Conservation (phyloP, 2,888 invertebrate species). For the Ischnura elegans region DNA sequence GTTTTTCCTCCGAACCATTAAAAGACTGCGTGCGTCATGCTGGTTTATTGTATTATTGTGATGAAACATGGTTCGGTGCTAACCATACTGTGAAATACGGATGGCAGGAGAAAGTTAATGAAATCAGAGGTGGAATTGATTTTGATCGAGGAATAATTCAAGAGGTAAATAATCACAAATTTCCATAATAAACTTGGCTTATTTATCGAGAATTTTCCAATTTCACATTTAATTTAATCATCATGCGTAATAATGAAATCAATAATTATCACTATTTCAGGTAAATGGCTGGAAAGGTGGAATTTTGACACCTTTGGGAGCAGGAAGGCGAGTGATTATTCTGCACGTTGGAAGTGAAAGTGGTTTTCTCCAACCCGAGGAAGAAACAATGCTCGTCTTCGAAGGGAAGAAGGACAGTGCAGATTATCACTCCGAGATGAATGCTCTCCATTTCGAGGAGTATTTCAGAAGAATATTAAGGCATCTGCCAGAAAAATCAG, state of each 20-base stretch:
- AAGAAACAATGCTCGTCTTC: not conserved
- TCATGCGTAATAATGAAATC: not conserved
- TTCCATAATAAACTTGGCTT: not conserved
- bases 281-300: not conserved
- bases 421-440: conserved; percentile 34
- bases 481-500: conserved; percentile 39
- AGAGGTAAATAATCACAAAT: not conserved
- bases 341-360: conserved; percentile 41
- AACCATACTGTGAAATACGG: conserved; percentile 39
- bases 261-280: not conserved
- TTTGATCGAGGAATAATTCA: conserved; percentile 41
- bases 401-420: not conserved
- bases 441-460: conserved; percentile 44
- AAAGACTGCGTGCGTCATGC: not conserved
- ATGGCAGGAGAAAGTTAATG: conserved; percentile 53
- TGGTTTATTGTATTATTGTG: conserved; percentile 16
- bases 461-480: conserved; percentile 19
- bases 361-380: not conserved
- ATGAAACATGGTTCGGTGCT: conserved; percentile 44
- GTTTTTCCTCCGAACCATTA: not conserved
- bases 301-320: not conserved
- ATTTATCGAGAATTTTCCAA: not conserved
- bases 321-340: not conserved
- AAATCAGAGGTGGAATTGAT: not conserved
- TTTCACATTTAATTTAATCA: not conserved